Conservation (phyloP, 2,797 vertebrate species). For the Balearica regulorum region DNA sequence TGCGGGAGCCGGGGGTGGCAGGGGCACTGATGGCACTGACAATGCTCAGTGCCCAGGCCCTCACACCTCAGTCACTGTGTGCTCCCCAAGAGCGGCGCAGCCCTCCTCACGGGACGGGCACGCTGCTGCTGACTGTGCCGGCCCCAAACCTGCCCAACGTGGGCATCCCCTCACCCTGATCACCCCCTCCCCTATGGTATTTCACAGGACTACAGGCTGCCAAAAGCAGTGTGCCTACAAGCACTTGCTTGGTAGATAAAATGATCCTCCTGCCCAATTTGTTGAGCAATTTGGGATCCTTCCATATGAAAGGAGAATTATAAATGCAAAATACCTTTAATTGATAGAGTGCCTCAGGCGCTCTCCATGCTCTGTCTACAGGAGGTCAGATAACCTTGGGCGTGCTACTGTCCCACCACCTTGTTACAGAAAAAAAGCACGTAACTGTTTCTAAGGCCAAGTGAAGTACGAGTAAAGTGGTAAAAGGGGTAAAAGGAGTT, state of each 20-base stretch:
- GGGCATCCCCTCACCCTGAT: not conserved
- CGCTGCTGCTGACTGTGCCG: accelerated
- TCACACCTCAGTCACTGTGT: not conserved
- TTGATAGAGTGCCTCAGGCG: not conserved
- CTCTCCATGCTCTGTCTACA: not conserved
- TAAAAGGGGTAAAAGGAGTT: not conserved
- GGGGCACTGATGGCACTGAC: not conserved
- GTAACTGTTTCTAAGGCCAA: not conserved
- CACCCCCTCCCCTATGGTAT: not conserved
- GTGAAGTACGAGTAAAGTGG: not conserved
- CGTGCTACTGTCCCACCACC: not conserved
- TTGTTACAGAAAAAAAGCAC: not conserved
- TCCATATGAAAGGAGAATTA: not conserved
- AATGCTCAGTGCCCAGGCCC: accelerated
- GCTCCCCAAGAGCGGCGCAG: not conserved
- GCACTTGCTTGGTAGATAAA: not conserved
- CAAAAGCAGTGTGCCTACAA: not conserved
- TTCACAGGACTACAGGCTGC: not conserved
- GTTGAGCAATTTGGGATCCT: not conserved
- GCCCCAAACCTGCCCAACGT: not conserved
- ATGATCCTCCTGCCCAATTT: not conserved
- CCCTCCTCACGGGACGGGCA: not conserved
- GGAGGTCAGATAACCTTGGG: not conserved
- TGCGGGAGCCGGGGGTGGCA: not conserved
- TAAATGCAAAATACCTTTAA: not conserved